A percentile compares a stretch with the other conserved stretches of the same genome.
phyloP scores from a whole-genome alignment of 2,113 vertebrate genomes.

The Ifrita kowaldi region DNA sequence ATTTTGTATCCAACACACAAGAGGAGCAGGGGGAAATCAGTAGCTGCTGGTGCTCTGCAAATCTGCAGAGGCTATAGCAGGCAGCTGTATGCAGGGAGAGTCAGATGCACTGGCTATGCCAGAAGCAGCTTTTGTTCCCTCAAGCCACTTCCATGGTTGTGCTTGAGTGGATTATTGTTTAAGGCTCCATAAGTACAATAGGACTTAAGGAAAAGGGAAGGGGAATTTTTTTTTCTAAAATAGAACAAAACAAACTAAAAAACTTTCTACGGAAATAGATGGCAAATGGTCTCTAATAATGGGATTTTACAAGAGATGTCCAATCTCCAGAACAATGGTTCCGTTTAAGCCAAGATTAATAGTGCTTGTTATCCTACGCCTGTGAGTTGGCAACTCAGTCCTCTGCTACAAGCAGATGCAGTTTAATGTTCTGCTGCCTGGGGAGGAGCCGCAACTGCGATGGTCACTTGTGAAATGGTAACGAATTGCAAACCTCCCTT shows the following conservation, averaged over 20 bases:
- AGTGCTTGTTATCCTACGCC: neutral
- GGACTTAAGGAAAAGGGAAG: neutral
- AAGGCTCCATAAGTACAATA: neutral
- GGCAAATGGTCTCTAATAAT: conserved; percentile 18
- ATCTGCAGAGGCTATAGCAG: neutral
- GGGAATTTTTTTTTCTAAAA: neutral
- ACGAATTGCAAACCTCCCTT: accelerated
- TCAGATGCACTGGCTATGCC: neutral
- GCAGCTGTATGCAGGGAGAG: neutral
- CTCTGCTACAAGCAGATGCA: neutral
- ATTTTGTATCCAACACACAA: neutral
- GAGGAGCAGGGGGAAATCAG: neutral
- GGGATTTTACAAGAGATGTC: neutral
- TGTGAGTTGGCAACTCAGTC: neutral
- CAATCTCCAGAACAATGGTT: conserved; percentile 1
- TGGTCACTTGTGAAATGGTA: neutral
- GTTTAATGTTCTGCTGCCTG: neutral
- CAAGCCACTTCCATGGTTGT: neutral
- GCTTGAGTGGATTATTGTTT: conserved; percentile 23
- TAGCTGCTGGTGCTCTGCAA: neutral
- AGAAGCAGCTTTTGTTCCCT: conserved; percentile 41
- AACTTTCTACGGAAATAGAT: neutral
- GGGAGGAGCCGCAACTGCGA: accelerated
- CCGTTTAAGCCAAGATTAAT: conserved; percentile 3
- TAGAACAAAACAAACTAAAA: neutral